A percentile compares a stretch with the other conserved stretches of the same genome.
These are phyloP conservation scores for Falco cherrug DNA, from an alignment of 2,797 vertebrate genomes.

Conservation along the genomic window DNA sequence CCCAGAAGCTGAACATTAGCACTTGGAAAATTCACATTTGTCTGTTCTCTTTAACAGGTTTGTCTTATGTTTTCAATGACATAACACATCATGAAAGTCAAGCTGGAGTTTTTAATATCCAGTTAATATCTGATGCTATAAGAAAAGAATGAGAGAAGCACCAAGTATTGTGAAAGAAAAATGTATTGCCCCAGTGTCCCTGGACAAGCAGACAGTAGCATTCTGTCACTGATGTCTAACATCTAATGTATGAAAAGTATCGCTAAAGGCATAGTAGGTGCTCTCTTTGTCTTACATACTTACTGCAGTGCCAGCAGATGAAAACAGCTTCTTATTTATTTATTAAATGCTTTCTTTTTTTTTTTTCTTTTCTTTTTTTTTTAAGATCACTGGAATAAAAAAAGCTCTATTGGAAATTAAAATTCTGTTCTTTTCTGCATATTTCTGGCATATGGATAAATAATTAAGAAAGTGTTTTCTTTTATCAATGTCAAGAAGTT, in stretches of 20 bases:
- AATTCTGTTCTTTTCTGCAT: slow-evolving; percentile 17
- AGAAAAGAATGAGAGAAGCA: not conserved
- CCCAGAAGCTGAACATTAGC: not conserved
- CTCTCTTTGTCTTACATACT: not conserved
- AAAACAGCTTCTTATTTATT: not conserved
- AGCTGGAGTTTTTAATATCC: slow-evolving; percentile 45
- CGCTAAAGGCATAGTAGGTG: not conserved
- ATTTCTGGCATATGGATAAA: slow-evolving; percentile 29
- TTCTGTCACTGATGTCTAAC: not conserved
- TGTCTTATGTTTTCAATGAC: slow-evolving; percentile 32
- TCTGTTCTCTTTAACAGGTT: slow-evolving; percentile 26
- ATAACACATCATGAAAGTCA: slow-evolving; percentile 23
- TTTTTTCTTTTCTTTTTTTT: not conserved
- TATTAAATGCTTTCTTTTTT: not conserved
- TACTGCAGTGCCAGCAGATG: not conserved
- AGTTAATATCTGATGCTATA: slow-evolving; percentile 34
- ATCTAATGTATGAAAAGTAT: not conserved
- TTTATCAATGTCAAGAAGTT: slow-evolving; percentile 17
- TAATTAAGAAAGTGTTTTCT: slow-evolving; percentile 51
- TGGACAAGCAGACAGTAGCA: not conserved
- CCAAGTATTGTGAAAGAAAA: not conserved
- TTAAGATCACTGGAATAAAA: not conserved
- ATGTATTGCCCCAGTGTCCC: not conserved
- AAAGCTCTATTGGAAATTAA: not conserved
- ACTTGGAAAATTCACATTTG: slow-evolving; percentile 12